Evolutionary conservation across 1,140 invertebrate genomes (phyloP).

Genomic region (Caenorhabditis remanei): DNA sequence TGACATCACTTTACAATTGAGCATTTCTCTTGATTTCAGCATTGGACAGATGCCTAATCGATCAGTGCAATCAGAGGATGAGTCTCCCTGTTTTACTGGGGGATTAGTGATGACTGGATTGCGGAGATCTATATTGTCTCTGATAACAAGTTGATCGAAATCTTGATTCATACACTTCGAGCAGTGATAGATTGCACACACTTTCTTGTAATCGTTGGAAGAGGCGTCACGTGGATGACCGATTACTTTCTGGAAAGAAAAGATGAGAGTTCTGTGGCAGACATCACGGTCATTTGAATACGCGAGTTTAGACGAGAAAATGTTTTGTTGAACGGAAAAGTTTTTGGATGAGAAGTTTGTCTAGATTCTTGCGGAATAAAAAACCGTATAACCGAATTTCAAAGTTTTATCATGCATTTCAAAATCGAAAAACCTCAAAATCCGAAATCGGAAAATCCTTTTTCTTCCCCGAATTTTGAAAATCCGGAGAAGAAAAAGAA

Average conservation of each 20-base stretch:
- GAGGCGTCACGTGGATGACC: conserved; percentile 72
- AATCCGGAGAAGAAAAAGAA: no score
- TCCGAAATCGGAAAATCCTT: no score
- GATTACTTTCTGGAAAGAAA: conserved; percentile 73
- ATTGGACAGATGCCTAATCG: conserved; percentile 24
- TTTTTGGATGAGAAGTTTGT: no score
- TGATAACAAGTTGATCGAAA: background rate
- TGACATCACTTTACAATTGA: conserved; percentile 34
- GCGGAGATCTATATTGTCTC: background rate
- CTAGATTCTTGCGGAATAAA: no score
- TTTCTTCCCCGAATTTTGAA: no score
- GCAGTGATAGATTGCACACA: conserved; percentile 71
- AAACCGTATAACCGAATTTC: no score
- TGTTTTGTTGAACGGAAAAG: no score
- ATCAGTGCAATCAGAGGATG: conserved; percentile 14
- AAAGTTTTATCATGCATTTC: no score
- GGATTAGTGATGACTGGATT: conserved; percentile 2
- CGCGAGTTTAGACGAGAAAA: no score
- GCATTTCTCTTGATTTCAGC: conserved; percentile 44
- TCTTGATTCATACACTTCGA: conserved; percentile 54
- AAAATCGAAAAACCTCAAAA: no score
- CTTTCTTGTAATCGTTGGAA: conserved; percentile 73
- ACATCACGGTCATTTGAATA: no score
- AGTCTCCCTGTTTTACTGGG: background rate
- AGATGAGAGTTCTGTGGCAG: background rate